Evolutionary conservation across 2,797 vertebrate species (phyloP).

Genomic region (Lutjanus argentimaculatus): DNA sequence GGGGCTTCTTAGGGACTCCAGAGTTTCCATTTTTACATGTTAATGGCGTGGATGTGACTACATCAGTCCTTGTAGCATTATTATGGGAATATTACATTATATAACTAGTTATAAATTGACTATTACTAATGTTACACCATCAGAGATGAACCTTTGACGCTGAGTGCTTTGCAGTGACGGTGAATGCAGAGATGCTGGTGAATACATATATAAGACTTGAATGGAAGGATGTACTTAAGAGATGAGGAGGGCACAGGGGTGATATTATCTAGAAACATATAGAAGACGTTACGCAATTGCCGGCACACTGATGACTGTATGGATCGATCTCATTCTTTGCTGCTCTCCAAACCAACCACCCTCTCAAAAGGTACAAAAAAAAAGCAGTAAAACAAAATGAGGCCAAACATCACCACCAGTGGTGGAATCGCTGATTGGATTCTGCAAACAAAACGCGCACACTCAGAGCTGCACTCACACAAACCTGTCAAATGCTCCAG

Average conservation of each 20-base stretch:
- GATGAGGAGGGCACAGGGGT: constrained; percentile 5
- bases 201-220: constrained; percentile 10
- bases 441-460: constrained; percentile 44
- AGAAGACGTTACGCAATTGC: constrained; percentile 33
- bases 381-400: constrained; percentile 35
- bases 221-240: constrained; percentile 34
- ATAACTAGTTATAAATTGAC: neutral
- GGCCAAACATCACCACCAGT: constrained; percentile 54
- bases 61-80: neutral
- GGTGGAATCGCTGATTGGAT: constrained; percentile 62
- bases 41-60: constrained; percentile 3
- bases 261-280: constrained; percentile 13
- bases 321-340: constrained; percentile 14
- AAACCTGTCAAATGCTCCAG: constrained; percentile 64
- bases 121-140: constrained; percentile 5
- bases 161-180: constrained; percentile 11
- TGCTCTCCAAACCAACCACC: constrained; percentile 7
- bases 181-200: constrained; percentile 6
- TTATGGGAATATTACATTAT: neutral
- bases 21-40: constrained; percentile 15
- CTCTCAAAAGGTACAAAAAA: constrained; percentile 10
- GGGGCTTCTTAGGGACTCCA: neutral
- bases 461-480: constrained; percentile 52
- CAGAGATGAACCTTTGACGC: constrained; percentile 7
- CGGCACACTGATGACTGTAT: constrained; percentile 38